Base-by-base conservation (phyloP, 2,113 vertebrate species). In the Thermophis baileyi region DNA sequence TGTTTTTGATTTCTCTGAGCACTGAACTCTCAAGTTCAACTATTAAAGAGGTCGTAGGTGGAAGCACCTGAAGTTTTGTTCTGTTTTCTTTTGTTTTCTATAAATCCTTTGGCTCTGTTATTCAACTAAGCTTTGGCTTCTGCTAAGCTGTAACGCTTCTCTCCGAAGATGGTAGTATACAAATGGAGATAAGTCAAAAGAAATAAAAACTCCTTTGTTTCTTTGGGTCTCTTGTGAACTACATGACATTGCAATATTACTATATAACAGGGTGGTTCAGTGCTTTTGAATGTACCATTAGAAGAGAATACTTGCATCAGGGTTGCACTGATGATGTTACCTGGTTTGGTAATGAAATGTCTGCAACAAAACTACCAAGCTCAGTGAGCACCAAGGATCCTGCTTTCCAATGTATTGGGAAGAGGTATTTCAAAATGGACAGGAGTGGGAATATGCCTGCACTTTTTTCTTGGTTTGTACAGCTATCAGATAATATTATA, bases 211-310 rank as follows among this genome's bases (percentile, higher is more conserved):
- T 60, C 4, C n/a, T 5, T 35, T 35, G 18, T 88, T 88, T n/a
- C 47, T 20, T 50, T 18, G 85, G 25, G 11, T 63, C 46, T 44
- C 50, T 40, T 20, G 46, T 86, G 51, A 85, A 25, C 35, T 47
- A 87, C 3, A 0, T 0, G 0, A 91, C n/a, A 40, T 35, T 7
- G 6, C 16, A 74, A 74, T 8, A 6, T 74, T 74, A 74, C 16
- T 40, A 74, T 18, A 74, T 18, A 20, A 74, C 16, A 74, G n/a
- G n/a, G n/a, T 2, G 6, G n/a, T 18, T 6, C 16, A 40, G 16
- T 40, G n/a, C 6, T 74, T 74, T 74, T 35, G 16, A 20, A 40
- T 74, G 60, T n/a, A n/a, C 60, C 60, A 30, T 63, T n/a, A 27
- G 27, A 60, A 60, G 57, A 60, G 25, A 60, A 63, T 63, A 63